A percentile compares a stretch with the other conserved stretches of the same genome.
These are phyloP conservation scores for Liopterus haemorrhoidalis DNA, from an alignment of 2,888 invertebrate species.

Conservation along the genomic window DNA sequence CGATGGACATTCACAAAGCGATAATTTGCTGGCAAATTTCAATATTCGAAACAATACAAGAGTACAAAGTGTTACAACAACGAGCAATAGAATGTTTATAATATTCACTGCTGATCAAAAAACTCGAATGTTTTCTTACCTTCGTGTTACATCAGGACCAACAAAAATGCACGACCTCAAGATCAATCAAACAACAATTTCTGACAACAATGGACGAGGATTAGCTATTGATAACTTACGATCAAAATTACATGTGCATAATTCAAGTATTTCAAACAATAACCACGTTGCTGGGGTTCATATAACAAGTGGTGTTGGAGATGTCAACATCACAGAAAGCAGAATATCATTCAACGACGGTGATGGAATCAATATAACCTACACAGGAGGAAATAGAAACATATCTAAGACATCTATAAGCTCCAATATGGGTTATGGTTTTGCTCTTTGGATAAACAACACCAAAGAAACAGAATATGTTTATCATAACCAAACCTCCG, in stretches of 20 bases:
- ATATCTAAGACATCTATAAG: slow-evolving; percentile 80
- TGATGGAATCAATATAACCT: slow-evolving; percentile 92
- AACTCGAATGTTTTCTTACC: slow-evolving; percentile 68
- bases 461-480: slow-evolving; percentile 72
- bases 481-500: slow-evolving; percentile 77
- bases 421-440: slow-evolving; percentile 82
- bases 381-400: slow-evolving; percentile 89
- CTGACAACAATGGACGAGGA: slow-evolving; percentile 91
- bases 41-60: slow-evolving; percentile 76
- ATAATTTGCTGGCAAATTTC: slow-evolving; percentile 65
- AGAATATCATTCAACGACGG: slow-evolving; percentile 85
- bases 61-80: slow-evolving; percentile 82
- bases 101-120: slow-evolving; percentile 69
- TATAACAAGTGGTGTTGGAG: slow-evolving; percentile 84
- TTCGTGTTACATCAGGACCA: slow-evolving; percentile 71
- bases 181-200: slow-evolving; percentile 75
- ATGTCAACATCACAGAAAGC: slow-evolving; percentile 88
- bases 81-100: slow-evolving; percentile 72
- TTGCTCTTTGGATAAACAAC: slow-evolving; percentile 86
- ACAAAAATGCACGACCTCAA: slow-evolving; percentile 81
- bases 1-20: slow-evolving; percentile 67
- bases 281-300: slow-evolving; percentile 87
- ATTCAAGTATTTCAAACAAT: slow-evolving; percentile 77
- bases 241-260: slow-evolving; percentile 79
- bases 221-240: slow-evolving; percentile 86